A percentile compares a stretch with the other conserved stretches of the same genome.
Conservation (phyloP, 1,140 invertebrate genomes). For the Chrysomallon squamiferum region DNA sequence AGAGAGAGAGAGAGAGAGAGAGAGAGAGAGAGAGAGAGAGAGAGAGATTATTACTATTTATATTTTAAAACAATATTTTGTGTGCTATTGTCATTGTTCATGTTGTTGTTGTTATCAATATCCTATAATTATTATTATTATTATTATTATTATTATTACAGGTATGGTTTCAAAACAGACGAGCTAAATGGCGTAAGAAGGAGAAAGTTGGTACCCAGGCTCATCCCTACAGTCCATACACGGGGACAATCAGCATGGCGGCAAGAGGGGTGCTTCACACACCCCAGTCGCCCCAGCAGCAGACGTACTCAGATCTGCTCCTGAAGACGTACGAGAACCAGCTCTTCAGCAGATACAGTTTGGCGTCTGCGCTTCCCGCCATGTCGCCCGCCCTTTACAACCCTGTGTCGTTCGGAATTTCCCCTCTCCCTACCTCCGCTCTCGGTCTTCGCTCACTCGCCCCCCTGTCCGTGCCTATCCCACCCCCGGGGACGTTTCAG, state of each 20-base stretch:
- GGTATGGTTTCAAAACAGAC: conserved; percentile 99
- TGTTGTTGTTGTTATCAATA: too few species aligned
- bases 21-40: too few species aligned
- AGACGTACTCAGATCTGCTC: conserved; percentile 70
- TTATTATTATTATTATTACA: too few species aligned
- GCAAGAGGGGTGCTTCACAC: conserved; percentile 66
- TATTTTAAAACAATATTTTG: too few species aligned
- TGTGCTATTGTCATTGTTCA: too few species aligned
- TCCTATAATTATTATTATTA: too few species aligned
- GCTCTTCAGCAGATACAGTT: conserved; percentile 35
- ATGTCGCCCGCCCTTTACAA: background rate
- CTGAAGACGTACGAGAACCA: conserved; percentile 78
- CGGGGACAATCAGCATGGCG: conserved; percentile 52
- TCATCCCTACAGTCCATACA: conserved; percentile 88
- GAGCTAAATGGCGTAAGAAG: conserved; percentile 96
- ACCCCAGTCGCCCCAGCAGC: conserved; percentile 66
- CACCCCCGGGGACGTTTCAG: conserved; percentile 77
- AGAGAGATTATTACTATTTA: too few species aligned
- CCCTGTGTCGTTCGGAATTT: background rate
- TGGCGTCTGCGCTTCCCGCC: conserved; percentile 4
- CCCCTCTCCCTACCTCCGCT: conserved; percentile 13
- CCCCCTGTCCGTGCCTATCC: conserved; percentile 40
- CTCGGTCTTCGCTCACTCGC: conserved; percentile 19
- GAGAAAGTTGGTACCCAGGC: conserved; percentile 76
- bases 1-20: too few species aligned